Evolutionary conservation across 2,113 vertebrate species (phyloP).

Genomic region (Polypterus senegalus): DNA sequence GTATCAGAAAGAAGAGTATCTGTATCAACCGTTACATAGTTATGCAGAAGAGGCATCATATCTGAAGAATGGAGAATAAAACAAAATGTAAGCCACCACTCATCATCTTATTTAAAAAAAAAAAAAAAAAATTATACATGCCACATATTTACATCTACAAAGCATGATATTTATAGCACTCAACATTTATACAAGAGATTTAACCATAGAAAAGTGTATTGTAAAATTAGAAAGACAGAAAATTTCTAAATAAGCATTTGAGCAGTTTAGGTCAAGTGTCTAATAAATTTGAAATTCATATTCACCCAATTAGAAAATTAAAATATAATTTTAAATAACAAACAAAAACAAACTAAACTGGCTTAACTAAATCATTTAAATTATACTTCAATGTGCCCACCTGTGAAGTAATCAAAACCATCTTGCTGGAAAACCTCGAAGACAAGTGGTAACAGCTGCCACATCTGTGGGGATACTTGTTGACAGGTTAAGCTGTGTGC

Average conservation of each 20-base stretch:
- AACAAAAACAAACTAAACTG: neutral
- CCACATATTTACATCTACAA: neutral
- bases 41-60: slow-evolving; percentile 98
- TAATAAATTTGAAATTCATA: neutral
- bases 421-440: slow-evolving; percentile 97
- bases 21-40: slow-evolving; percentile 95
- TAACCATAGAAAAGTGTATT: no score
- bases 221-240: no score
- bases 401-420: slow-evolving; percentile 91
- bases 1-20: slow-evolving; percentile 91
- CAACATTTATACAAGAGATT: no score
- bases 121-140: slow-evolving; percentile 20
- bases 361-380: neutral
- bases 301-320: slow-evolving; percentile 13
- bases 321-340: neutral
- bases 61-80: slow-evolving; percentile 44
- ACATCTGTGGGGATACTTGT: slow-evolving; percentile 95
- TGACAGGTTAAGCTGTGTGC: slow-evolving; percentile 96
- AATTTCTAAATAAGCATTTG: no score
- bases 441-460: slow-evolving; percentile 90
- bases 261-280: no score
- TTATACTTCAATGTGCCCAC: slow-evolving; percentile 23
- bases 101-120: slow-evolving; percentile 16
- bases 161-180: no score
- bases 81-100: no score